Conservation (phyloP, 92 coral and sea anemone species). For the Anthopleura xanthogrammica region DNA sequence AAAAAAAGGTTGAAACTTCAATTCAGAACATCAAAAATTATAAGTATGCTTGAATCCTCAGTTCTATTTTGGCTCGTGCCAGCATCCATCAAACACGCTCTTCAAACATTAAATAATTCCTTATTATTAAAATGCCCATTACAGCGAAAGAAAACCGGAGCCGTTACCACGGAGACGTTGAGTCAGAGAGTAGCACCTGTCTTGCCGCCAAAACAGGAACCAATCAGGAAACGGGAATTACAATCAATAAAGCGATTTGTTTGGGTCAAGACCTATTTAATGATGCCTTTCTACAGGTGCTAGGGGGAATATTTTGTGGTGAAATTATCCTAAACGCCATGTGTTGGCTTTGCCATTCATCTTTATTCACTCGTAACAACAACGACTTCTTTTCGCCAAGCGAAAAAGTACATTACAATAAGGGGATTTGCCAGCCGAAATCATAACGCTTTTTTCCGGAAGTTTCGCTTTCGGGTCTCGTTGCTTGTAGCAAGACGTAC, state of each 20-base stretch:
- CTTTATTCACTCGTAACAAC: conserved; percentile 5
- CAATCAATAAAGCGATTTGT: conserved; percentile 42
- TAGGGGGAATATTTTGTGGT: conserved; percentile 25
- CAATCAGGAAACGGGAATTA: conserved; percentile 58
- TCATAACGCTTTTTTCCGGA: conserved; percentile 1
- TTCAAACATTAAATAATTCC: conserved; percentile 19
- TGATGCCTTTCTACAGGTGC: conserved; percentile 45
- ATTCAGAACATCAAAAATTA: not conserved
- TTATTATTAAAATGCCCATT: conserved; percentile 39
- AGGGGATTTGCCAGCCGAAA: not conserved
- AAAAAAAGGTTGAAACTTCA: not conserved
- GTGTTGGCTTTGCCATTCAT: conserved; percentile 21
- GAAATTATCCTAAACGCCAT: conserved; percentile 28
- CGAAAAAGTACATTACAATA: not conserved
- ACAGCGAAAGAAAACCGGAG: conserved; percentile 15
- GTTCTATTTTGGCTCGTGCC: conserved; percentile 1
- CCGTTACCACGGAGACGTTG: conserved; percentile 54
- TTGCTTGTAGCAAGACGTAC: not conserved
- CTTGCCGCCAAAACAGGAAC: conserved; percentile 39
- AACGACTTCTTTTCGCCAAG: conserved; percentile 10
- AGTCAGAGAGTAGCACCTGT: conserved; percentile 72
- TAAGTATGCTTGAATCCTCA: not conserved
- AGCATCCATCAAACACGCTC: not conserved
- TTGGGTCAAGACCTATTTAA: conserved; percentile 44
- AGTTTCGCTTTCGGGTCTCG: conserved; percentile 1